phyloP scores from a whole-genome alignment of 2,113 vertebrate species.

The Romanogobio albipinnatus region DNA sequence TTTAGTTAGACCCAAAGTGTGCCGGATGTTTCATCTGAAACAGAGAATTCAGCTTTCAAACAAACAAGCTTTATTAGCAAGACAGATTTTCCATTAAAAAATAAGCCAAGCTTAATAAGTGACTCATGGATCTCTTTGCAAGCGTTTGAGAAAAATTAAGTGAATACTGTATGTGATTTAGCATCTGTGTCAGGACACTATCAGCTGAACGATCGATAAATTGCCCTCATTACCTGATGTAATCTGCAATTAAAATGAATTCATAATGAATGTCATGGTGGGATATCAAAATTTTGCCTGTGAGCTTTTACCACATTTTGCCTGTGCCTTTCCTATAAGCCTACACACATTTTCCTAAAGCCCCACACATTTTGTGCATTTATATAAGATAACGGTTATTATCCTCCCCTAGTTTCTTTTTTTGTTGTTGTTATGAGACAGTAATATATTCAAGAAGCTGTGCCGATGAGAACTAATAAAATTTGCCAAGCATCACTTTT shows the following conservation, averaged over 20 bases:
- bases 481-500: neutral
- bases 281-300: neutral
- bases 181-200: neutral
- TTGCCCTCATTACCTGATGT: constrained; percentile 42
- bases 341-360: neutral
- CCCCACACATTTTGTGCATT: neutral
- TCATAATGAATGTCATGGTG: constrained; percentile 20
- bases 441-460: neutral
- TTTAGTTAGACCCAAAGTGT: neutral
- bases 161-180: neutral
- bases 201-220: constrained; percentile 23
- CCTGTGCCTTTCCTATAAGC: neutral
- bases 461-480: neutral
- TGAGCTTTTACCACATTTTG: neutral
- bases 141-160: neutral
- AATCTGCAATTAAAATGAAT: constrained; percentile 40
- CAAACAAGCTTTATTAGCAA: neutral
- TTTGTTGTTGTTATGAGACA: neutral
- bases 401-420: neutral
- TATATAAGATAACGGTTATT: constrained; percentile 16
- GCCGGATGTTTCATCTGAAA: neutral
- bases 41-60: neutral
- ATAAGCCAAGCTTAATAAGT: neutral
- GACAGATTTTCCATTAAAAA: neutral
- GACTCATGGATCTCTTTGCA: neutral